phyloP scores from a whole-genome alignment of 2,113 vertebrate species.

The Lepus europaeus region DNA sequence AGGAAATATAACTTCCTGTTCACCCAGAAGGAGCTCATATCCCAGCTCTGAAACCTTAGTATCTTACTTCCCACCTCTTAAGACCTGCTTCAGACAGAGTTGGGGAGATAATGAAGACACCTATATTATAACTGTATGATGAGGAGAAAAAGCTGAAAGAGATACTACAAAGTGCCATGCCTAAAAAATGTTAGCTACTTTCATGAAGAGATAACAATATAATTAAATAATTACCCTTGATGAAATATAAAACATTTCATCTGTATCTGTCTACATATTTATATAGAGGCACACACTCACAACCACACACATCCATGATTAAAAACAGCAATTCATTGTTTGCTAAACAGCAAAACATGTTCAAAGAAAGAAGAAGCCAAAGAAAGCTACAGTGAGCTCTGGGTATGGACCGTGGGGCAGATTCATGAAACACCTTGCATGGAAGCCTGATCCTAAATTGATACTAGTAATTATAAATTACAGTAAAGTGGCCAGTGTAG shows the following conservation, averaged over 20 bases:
- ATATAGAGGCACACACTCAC: neutral
- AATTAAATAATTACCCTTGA: neutral
- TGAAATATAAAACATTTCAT: neutral
- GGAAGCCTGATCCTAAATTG: neutral
- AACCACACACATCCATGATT: neutral
- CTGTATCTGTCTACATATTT: neutral
- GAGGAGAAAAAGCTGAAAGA: neutral
- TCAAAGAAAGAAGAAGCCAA: neutral
- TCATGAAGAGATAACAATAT: neutral
- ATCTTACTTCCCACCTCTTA: neutral
- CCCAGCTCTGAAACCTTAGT: neutral
- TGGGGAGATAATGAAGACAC: neutral
- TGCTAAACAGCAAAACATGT: neutral
- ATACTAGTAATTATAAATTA: accelerated
- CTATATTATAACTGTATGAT: neutral
- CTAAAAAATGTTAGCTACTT: neutral
- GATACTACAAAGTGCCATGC: neutral
- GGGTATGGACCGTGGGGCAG: neutral
- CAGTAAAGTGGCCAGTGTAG: accelerated
- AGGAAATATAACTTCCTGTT: neutral
- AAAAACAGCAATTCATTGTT: neutral
- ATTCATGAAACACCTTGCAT: neutral
- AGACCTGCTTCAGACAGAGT: neutral
- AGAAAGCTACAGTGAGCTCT: neutral
- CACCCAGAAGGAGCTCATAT: neutral